These are phyloP conservation scores for Decapterus maruadsi DNA, from an alignment of 2,797 vertebrate genomes.

Conservation along the genomic window DNA sequence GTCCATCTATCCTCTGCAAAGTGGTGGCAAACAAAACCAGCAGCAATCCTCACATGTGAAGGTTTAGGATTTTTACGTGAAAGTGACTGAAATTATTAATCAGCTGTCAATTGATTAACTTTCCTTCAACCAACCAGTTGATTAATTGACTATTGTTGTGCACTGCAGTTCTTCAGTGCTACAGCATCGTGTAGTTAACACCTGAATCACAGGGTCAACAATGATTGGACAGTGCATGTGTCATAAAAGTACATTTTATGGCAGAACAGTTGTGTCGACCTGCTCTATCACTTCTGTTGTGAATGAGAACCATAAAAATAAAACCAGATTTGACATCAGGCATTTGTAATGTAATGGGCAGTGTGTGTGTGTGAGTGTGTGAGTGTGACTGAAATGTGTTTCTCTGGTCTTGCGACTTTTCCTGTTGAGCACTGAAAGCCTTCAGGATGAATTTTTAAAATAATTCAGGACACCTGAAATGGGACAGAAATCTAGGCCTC, in stretches of 20 bases:
- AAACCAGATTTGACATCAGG: neutral
- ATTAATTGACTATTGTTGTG: too few species aligned
- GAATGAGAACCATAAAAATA: too few species aligned
- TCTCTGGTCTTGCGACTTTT: neutral
- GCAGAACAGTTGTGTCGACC: neutral
- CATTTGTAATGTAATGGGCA: neutral
- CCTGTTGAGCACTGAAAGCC: neutral
- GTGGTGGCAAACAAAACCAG: neutral
- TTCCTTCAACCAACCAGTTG: neutral
- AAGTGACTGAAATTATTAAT: neutral
- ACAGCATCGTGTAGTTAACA: neutral
- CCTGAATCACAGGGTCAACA: neutral
- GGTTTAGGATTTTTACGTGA: neutral
- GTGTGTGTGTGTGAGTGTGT: too few species aligned
- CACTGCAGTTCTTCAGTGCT: neutral
- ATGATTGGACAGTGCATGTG: neutral
- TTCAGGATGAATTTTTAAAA: slow-evolving; percentile 1
- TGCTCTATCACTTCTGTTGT: too few species aligned
- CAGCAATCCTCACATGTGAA: neutral
- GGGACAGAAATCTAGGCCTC: slow-evolving; percentile 46
- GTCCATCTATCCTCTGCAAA: too few species aligned
- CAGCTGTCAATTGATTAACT: neutral
- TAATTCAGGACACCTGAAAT: slow-evolving; percentile 27
- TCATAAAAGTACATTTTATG: neutral
- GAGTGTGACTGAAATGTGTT: neutral